Evolutionary conservation across 2,113 vertebrate genomes (phyloP).

Genomic region (Podarcis raffonei): DNA sequence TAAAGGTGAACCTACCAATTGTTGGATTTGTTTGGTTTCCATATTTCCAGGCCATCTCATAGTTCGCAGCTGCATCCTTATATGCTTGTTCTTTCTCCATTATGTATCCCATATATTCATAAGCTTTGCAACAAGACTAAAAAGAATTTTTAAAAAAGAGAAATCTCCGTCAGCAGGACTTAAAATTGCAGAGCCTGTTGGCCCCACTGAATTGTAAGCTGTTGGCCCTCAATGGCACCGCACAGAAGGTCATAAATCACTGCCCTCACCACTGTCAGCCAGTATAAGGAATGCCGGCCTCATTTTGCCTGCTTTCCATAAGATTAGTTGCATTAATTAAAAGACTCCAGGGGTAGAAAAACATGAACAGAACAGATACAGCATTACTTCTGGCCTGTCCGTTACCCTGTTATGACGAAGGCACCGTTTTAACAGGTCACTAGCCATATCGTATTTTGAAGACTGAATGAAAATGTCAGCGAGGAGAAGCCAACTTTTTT

Average conservation of each 20-base stretch:
- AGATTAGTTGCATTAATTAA: not conserved
- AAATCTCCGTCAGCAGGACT: not conserved
- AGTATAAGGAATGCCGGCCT: not conserved
- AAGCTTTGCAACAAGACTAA: slow-evolving; percentile 96
- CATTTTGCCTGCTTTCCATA: not conserved
- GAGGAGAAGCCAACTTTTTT: slow-evolving; percentile 97
- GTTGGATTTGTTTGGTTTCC: slow-evolving; percentile 89
- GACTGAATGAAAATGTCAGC: slow-evolving; percentile 98
- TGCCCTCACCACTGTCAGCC: too few relatives aligned
- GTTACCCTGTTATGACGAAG: slow-evolving; percentile 91
- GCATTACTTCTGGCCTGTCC: not conserved
- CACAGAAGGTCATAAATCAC: not conserved
- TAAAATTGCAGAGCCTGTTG: not conserved
- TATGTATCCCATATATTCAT: slow-evolving; percentile 97
- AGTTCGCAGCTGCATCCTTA: slow-evolving; percentile 91
- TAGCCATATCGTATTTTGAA: slow-evolving; percentile 94
- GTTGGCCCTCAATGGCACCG: not conserved
- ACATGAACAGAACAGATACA: not conserved
- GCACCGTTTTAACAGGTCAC: slow-evolving; percentile 90
- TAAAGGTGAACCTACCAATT: slow-evolving; percentile 78
- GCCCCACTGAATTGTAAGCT: not conserved
- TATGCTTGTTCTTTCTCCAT: slow-evolving; percentile 98
- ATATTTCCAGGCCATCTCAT: slow-evolving; percentile 96
- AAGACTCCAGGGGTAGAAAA: slow-evolving; percentile 28
- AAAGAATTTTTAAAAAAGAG: slow-evolving; percentile 51